Evolutionary conservation across 2,888 invertebrate species (phyloP), one percentile per base, ranked within the genome.

Genomic region (Apodemia zela): DNA sequence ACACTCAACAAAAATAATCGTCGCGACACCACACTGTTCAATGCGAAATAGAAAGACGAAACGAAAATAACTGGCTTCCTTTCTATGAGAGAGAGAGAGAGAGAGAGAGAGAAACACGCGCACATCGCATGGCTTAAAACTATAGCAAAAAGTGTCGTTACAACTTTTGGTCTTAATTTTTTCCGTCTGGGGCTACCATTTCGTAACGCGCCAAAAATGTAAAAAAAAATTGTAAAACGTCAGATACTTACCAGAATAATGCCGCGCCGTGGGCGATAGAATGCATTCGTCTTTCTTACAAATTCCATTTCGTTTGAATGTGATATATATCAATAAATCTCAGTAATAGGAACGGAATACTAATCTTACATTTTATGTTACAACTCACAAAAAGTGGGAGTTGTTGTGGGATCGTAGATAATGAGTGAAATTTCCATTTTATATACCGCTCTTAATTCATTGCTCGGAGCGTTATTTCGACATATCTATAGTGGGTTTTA

Each of bases 301-400:
- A 54, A 54, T 54, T 54, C 54, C 54, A 25, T 54, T 45, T 29
- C 54, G 15, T 54, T 54, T 25, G 25, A 54, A 54, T 54, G 54
- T 25, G 54, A 54, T 54, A 54, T 54, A 54, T 54, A 54, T 54
- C 54, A 25, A 54, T 54, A 54, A 54, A 54, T 54, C 54, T 54
- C 54, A 25, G 54, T 54, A 54, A 54, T 54, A 54, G 29, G 25
- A 29, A 54, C 25, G 5, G 54, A 54, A 54, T 45, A 45, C 45
- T 45, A 45, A 45, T 54, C 54, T 54, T 25, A 54, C 54, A 54
- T 54, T 54, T 54, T 54, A 54, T 54, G 51, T 21, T 51, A 29
- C n/a, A 45, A n/a, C 42, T 15, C n/a, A 45, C 45, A 54, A 21
- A 54, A 54, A 54, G 54, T 54, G 29, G 54, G 54, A 29, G 29